Evolutionary conservation across 2,888 invertebrate species (phyloP), one percentile per base, ranked within the genome.

Genomic region (Schizaphis graminum): DNA sequence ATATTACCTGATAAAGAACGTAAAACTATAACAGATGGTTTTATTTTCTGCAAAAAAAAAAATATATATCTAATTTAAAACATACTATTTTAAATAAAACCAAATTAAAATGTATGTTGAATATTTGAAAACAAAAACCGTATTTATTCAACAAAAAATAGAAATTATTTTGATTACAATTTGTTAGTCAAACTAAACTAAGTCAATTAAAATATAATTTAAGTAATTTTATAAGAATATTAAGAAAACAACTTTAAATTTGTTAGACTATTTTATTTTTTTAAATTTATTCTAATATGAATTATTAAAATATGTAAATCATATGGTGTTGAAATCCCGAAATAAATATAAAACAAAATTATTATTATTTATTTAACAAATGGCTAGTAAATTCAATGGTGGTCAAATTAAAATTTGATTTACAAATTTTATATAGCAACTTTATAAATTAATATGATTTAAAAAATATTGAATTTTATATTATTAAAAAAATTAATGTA

Each of bases 1-100:
- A 67, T 67, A 47, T 91, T 84, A 91, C 91, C 91, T 91, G 84
- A 91, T 10, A 84, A 53, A 49, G 77, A 91, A 49, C 84, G 91
- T 53, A 53, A 84, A 84, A 84, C 53, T 28, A 84, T 53, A 84
- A n/a, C 91, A 28, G 53, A 53, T 41, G 91, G 91, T 91, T 84
- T 84, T 53, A 91, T 16, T 91, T 91, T 28, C 84, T 91, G 84
- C 16, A 91, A 91, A 67, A 89, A 16, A 26, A 44, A 16, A 26
- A 44, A 61, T 61, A 89, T 56, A 87, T 47, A n/a, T 13, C 8
- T 87, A n/a, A 84, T 84, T 84, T 67, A 67, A 67, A 67, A 67
- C 61, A 67, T 28, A 26, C 13, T 1, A 67, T 28, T 28, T n/a
- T n/a, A n/a, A n/a, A 67, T 67, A 4, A n/a, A 67, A 67, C n/a